These are phyloP conservation scores for Periophthalmus modestus DNA, from an alignment of 2,113 vertebrate genomes.

Conservation along the genomic window DNA sequence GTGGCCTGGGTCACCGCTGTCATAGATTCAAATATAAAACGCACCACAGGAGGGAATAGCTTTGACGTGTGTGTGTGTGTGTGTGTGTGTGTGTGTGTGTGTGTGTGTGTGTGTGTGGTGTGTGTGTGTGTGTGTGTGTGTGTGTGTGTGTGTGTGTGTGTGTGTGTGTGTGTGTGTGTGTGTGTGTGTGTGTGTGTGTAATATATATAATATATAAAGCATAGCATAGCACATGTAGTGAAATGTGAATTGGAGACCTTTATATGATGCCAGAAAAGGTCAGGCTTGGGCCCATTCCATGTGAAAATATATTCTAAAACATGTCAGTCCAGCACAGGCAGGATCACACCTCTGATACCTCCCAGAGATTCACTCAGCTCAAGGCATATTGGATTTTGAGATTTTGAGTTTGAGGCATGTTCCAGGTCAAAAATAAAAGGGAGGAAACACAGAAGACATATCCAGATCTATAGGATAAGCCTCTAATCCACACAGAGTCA, in stretches of 20 bases:
- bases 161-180: too few species aligned
- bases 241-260: too few species aligned
- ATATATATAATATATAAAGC: too few species aligned
- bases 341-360: slow-evolving; percentile 1
- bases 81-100: too few species aligned
- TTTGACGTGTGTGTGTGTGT: background rate
- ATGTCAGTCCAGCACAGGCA: background rate
- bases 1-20: background rate
- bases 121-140: too few species aligned
- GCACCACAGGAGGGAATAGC: background rate
- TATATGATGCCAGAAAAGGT: background rate
- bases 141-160: too few species aligned
- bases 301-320: slow-evolving; percentile 7
- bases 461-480: background rate
- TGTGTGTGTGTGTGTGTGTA: too few species aligned
- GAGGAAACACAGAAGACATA: background rate
- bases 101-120: too few species aligned
- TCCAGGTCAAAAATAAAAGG: background rate
- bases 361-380: background rate
- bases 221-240: background rate
- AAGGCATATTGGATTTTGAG: background rate
- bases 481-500: background rate
- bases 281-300: background rate
- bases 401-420: background rate
- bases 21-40: background rate